Evolutionary conservation across 2,797 vertebrate genomes (phyloP).

Genomic region (Smutsia gigantea): DNA sequence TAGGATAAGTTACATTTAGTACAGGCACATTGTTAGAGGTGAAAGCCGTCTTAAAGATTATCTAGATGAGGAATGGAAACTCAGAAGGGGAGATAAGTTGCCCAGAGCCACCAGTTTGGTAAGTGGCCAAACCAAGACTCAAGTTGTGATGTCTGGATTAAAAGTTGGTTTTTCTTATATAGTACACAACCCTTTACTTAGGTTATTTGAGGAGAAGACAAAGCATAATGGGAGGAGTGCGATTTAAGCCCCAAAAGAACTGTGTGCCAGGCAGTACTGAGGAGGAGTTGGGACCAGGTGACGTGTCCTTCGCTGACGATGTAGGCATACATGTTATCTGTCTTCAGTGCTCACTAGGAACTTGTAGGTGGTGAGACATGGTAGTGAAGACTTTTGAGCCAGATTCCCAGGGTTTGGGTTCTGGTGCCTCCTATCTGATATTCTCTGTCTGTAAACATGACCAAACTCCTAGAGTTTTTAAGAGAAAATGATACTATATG

Average conservation of each 20-base stretch:
- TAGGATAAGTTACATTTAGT: not conserved
- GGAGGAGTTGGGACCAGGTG: not conserved
- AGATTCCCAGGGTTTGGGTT: not conserved
- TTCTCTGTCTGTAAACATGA: not conserved
- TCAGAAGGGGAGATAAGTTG: not conserved
- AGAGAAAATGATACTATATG: not conserved
- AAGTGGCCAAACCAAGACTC: not conserved
- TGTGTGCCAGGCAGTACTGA: not conserved
- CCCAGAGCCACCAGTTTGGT: not conserved
- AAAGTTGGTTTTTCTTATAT: slow-evolving; percentile 34
- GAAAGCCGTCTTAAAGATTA: not conserved
- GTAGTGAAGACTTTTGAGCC: not conserved
- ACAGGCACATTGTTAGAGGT: not conserved
- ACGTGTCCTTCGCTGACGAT: not conserved
- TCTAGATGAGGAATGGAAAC: not conserved
- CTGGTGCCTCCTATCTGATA: not conserved
- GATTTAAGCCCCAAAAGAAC: slow-evolving; percentile 8
- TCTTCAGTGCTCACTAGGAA: not conserved
- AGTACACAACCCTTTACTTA: not conserved
- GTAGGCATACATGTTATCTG: not conserved
- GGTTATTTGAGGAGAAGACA: not conserved
- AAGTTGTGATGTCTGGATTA: not conserved
- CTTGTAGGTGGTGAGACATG: not conserved
- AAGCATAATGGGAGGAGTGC: not conserved
- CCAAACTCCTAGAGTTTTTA: not conserved